Evolutionary conservation across 2,797 vertebrate species (phyloP).

Genomic region (Halcyon badia): DNA sequence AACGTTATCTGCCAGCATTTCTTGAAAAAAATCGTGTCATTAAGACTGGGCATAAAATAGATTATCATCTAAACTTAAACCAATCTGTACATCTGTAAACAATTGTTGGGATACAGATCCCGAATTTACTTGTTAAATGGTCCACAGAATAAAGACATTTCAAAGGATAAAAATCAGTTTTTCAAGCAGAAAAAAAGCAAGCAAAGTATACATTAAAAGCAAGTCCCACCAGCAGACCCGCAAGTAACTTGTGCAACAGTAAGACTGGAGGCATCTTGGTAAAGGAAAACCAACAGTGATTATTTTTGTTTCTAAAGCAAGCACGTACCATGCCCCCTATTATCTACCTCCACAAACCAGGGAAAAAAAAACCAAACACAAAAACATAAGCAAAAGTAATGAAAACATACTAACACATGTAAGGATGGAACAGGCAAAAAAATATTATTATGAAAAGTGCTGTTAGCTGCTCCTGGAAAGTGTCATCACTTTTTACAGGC

Average conservation of each 20-base stretch:
- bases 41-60: not conserved
- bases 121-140: not conserved
- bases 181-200: not conserved
- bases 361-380: not conserved
- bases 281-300: not conserved
- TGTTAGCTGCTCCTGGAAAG: not conserved
- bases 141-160: not conserved
- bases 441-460: not conserved
- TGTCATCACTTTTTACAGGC: not conserved
- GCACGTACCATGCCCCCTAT: not conserved
- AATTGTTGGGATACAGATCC: not conserved
- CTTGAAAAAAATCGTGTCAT: not conserved
- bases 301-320: not conserved
- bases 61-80: not conserved
- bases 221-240: not conserved
- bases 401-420: not conserved
- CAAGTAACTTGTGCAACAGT: not conserved
- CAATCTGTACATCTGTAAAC: not conserved
- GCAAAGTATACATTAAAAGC: not conserved
- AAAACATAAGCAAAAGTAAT: not conserved
- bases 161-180: not conserved
- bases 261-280: constrained; percentile 32
- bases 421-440: not conserved
- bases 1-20: not conserved
- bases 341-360: not conserved